These are phyloP conservation scores for Hydrozoanthus tunicans DNA, from an alignment of 64 coral and sea anemone genomes.

Conservation along the genomic window DNA sequence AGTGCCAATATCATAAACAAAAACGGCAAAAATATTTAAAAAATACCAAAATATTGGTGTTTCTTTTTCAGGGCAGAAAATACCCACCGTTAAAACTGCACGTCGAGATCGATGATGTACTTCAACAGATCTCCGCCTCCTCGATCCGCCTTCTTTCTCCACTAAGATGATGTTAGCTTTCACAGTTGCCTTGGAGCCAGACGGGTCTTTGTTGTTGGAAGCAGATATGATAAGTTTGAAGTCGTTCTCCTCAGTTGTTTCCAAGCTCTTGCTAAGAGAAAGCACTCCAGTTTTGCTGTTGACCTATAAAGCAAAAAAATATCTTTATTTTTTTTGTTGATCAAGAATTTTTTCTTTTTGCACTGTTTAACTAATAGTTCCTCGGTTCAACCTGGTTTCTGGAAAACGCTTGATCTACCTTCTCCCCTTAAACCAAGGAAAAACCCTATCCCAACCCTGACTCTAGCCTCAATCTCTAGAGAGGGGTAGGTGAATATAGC, in stretches of 20 bases:
- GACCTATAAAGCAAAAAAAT: background rate
- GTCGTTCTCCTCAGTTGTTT: background rate
- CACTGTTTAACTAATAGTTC: background rate
- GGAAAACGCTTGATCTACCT: too few species aligned
- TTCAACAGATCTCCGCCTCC: conserved; percentile 41
- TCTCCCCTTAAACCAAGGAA: too few species aligned
- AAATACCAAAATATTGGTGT: too few species aligned
- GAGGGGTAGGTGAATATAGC: too few species aligned
- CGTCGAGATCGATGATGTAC: conserved; percentile 36
- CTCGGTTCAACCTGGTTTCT: too few species aligned
- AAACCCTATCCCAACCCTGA: too few species aligned
- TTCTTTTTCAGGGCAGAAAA: background rate
- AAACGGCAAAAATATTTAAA: too few species aligned
- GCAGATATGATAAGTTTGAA: conserved; percentile 35
- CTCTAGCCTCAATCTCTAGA: too few species aligned
- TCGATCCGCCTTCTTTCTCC: background rate
- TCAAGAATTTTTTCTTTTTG: background rate
- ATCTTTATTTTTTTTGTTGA: background rate
- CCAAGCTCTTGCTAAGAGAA: conserved; percentile 16
- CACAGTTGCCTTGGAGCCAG: conserved; percentile 7
- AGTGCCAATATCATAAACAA: too few species aligned
- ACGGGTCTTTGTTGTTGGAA: background rate
- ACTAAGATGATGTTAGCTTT: background rate
- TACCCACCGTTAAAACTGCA: background rate
- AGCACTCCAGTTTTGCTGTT: conserved; percentile 40